Conservation (phyloP, 2,888 invertebrate genomes). For the Pecten maximus region DNA sequence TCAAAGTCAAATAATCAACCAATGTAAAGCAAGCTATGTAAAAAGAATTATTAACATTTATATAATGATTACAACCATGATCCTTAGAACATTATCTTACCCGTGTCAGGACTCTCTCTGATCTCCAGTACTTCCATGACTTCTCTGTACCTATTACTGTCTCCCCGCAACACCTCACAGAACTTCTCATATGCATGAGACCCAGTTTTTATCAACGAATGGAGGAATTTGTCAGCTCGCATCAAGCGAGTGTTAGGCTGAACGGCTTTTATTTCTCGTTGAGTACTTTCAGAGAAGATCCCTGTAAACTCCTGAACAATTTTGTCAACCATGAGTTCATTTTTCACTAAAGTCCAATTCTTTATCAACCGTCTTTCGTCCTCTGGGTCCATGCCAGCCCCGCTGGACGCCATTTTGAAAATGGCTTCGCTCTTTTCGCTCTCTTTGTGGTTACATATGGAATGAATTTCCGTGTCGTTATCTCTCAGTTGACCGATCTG, state of each 20-base stretch:
- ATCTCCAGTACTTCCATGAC: constrained; percentile 62
- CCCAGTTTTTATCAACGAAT: constrained; percentile 60
- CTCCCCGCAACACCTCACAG: constrained; percentile 62
- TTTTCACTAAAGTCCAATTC: constrained; percentile 64
- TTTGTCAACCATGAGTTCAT: constrained; percentile 59
- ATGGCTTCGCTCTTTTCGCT: constrained; percentile 31
- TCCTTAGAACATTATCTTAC: too few species aligned
- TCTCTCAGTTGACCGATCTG: constrained; percentile 12
- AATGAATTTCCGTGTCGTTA: constrained; percentile 9
- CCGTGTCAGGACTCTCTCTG: background rate
- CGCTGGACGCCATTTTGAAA: constrained; percentile 31
- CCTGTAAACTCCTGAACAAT: constrained; percentile 56
- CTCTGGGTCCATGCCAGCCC: constrained; percentile 44
- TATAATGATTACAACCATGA: too few species aligned
- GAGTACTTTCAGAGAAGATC: constrained; percentile 53
- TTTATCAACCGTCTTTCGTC: constrained; percentile 61
- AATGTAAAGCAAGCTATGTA: too few species aligned
- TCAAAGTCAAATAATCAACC: too few species aligned
- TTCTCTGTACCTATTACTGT: constrained; percentile 56
- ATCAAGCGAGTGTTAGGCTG: constrained; percentile 54
- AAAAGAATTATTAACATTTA: too few species aligned
- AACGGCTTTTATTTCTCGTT: constrained; percentile 55
- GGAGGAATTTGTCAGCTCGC: constrained; percentile 63
- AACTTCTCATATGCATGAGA: constrained; percentile 60
- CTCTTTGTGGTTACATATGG: constrained; percentile 21